phyloP scores from a whole-genome alignment of 1,140 invertebrate genomes.

The Leptopilina clavipes region DNA sequence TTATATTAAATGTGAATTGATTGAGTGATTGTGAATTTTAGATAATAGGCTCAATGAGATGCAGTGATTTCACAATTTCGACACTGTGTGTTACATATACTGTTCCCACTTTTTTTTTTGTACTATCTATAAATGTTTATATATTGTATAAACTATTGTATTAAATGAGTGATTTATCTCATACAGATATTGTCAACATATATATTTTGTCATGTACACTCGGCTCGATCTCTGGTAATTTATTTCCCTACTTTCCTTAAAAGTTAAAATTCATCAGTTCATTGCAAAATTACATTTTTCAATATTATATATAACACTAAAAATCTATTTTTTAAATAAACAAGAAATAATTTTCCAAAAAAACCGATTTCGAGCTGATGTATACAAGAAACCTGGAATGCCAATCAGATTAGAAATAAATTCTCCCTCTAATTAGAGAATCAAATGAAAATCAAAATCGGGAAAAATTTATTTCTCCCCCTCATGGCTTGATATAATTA shows the following conservation, averaged over 20 bases:
- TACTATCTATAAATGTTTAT: slow-evolving; percentile 17
- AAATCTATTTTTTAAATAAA: slow-evolving; percentile 5
- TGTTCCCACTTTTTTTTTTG: not conserved
- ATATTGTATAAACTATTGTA: not conserved
- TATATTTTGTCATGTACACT: not conserved
- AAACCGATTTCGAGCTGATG: not conserved
- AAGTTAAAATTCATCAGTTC: too few species aligned
- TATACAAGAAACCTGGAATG: not conserved
- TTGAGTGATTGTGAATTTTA: not conserved
- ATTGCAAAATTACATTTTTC: too few species aligned
- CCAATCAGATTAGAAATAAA: not conserved
- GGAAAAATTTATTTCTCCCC: too few species aligned
- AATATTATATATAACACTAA: too few species aligned
- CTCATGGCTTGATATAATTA: too few species aligned
- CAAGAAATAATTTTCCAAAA: too few species aligned
- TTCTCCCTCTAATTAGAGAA: too few species aligned
- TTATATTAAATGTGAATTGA: not conserved
- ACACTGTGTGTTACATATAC: slow-evolving; percentile 11
- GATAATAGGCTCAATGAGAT: slow-evolving; percentile 5
- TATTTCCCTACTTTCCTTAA: not conserved
- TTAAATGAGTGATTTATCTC: not conserved
- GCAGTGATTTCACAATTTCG: slow-evolving; percentile 12
- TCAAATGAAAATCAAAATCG: too few species aligned
- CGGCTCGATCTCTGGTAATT: slow-evolving; percentile 1
- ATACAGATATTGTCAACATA: not conserved